Evolutionary conservation across 2,797 vertebrate genomes (phyloP), one percentile per base, ranked within the genome.

Genomic region (Phoeniculus purpureus): DNA sequence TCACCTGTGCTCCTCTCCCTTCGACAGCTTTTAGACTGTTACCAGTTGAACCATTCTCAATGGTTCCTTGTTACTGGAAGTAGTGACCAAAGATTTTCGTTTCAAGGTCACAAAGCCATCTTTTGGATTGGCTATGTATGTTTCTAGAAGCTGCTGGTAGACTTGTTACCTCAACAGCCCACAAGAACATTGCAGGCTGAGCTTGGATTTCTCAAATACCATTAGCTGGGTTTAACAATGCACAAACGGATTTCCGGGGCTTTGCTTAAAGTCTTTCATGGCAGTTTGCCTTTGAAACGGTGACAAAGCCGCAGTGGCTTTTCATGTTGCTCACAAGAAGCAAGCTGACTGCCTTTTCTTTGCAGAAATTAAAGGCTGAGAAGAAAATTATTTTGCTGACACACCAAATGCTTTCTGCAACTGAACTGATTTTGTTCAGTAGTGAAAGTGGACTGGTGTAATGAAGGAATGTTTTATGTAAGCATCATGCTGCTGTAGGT

Each of bases 371-470:
- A 68, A 85, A 83, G 61, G 16, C 75, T 90, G 70, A 91, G 90
- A 15, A 66, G 76, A 73, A 92, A 87, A 84, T 84, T 74, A 68
- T 91, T 92, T 95, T 93, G 76, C 94, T 93, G 95, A 94, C 61
- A 32, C 61, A 86, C 37, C 51, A 89, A 88, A 82, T 81, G 64
- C 18, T 79, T 89, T 81, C 87, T 65, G 62, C 29, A 59, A 73
- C 50, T 45, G 29, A 91, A 76, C 89, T 81, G 89, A 87, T 81
- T 94, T 90, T 86, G 59, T 80, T 94, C 2, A 22, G 79, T 87
- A 94, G 87, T 95, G 93, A 96, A 96, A 96, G 75, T 64, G 81
- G 80, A 76, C 87, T 89, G 75, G 80, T 92, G 32, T 85, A 93
- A 83, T 87, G 81, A 87, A 94, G 86, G 78, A 85, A 21, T 50